phyloP scores from a whole-genome alignment of 2,888 invertebrate species.

The Patella depressa region DNA sequence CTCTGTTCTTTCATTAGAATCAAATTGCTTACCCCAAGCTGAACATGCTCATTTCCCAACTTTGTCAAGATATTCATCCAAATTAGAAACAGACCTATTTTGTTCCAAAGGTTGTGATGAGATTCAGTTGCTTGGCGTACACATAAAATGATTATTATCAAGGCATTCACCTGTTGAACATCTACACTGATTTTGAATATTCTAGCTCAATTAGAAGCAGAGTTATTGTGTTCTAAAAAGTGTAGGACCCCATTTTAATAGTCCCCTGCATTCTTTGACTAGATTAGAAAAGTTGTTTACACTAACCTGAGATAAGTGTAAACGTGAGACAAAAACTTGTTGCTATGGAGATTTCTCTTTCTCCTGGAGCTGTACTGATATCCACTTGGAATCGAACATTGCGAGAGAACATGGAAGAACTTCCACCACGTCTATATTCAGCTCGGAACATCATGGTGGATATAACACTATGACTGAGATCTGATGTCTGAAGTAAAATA shows the following conservation, averaged over 20 bases:
- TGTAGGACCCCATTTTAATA: not conserved
- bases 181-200: no score
- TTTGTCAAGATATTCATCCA: no score
- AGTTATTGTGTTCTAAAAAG: not conserved
- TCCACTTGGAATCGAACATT: slow-evolving; percentile 91
- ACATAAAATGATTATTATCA: no score
- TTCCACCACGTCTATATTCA: slow-evolving; percentile 90
- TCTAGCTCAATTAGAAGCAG: not conserved
- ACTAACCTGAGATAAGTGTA: slow-evolving; percentile 88
- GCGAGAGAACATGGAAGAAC: slow-evolving; percentile 95
- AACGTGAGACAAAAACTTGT: slow-evolving; percentile 91
- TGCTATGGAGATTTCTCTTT: slow-evolving; percentile 53
- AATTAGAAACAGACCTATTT: no score
- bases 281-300: not conserved
- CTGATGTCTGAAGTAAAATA: slow-evolving; percentile 66
- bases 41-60: no score
- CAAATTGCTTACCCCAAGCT: no score
- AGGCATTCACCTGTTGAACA: no score
- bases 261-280: not conserved
- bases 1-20: no score
- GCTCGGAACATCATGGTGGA: slow-evolving; percentile 98
- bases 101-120: no score
- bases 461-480: slow-evolving; percentile 87
- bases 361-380: slow-evolving; percentile 65
- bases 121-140: no score